These are phyloP conservation scores for Dendropsophus ebraccatus DNA, from an alignment of 2,113 vertebrate species.

Conservation along the genomic window DNA sequence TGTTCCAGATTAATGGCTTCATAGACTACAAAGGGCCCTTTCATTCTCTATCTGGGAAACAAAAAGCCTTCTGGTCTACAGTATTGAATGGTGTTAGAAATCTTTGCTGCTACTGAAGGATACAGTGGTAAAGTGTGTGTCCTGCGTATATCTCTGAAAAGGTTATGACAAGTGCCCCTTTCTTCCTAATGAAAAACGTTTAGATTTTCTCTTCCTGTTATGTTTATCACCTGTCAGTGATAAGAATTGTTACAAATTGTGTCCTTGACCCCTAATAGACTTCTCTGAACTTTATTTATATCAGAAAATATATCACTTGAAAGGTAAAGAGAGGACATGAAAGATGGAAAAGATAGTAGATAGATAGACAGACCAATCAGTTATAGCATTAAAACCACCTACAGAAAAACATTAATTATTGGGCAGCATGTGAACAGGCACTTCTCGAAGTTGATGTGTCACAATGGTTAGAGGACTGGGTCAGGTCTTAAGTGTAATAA, in stretches of 20 bases:
- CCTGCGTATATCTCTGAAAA: neutral
- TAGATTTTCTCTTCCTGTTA: conserved; percentile 10
- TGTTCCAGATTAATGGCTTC: conserved; percentile 27
- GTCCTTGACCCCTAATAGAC: conserved; percentile 34
- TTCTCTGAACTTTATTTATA: neutral
- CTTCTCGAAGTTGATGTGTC: too few species aligned
- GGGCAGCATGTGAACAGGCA: too few species aligned
- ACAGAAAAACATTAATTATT: too few species aligned
- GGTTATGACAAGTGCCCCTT: conserved; percentile 20
- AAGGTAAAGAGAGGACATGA: too few species aligned
- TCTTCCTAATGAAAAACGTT: conserved; percentile 36
- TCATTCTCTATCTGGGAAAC: conserved; percentile 24
- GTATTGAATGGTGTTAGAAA: conserved; percentile 1
- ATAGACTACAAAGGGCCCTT: conserved; percentile 38
- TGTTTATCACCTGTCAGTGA: conserved; percentile 39
- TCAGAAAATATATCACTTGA: neutral
- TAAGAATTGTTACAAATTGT: conserved; percentile 51
- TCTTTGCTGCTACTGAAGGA: neutral
- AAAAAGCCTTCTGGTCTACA: neutral
- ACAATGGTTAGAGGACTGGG: too few species aligned
- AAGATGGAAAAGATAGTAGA: too few species aligned
- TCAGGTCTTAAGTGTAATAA: too few species aligned
- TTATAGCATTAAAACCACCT: too few species aligned
- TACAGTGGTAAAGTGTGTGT: neutral
- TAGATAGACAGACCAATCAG: too few species aligned